Conservation (phyloP, 2,888 invertebrate species). For the Chromoteleia sp. region DNA sequence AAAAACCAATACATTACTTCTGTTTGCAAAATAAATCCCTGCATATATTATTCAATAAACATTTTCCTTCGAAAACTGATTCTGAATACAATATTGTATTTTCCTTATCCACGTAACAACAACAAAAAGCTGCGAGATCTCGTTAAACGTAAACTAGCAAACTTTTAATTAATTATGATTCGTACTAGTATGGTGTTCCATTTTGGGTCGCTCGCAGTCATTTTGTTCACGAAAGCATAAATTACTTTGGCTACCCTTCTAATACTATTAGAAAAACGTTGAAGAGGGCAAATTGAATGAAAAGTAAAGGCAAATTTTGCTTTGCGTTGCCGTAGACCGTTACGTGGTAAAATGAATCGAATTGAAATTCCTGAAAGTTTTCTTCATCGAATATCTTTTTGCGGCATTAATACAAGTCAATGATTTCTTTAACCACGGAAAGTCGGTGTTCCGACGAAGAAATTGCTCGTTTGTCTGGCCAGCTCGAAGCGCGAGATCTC, state of each 20-base stretch:
- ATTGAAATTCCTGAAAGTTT: background rate
- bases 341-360: background rate
- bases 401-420: background rate
- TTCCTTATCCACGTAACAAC: slow-evolving; percentile 15
- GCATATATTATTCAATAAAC: slow-evolving; percentile 5
- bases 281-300: no score
- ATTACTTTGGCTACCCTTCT: background rate
- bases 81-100: slow-evolving; percentile 13
- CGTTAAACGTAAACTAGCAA: slow-evolving; percentile 24
- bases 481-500: background rate
- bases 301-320: slow-evolving; percentile 3
- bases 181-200: slow-evolving; percentile 6
- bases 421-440: background rate
- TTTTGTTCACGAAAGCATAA: slow-evolving; percentile 9
- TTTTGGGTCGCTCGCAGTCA: slow-evolving; percentile 20
- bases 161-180: slow-evolving; percentile 41
- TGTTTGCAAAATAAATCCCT: slow-evolving; percentile 6
- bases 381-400: background rate
- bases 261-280: background rate
- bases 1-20: slow-evolving; percentile 14
- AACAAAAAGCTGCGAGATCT: slow-evolving; percentile 17
- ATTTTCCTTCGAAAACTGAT: background rate
- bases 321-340: background rate
- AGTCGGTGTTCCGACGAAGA: background rate
- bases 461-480: background rate